A percentile compares a stretch with the other conserved stretches of the same genome.
These are phyloP conservation scores for Albula glossodonta DNA, from an alignment of 2,113 vertebrate species.

Conservation along the genomic window DNA sequence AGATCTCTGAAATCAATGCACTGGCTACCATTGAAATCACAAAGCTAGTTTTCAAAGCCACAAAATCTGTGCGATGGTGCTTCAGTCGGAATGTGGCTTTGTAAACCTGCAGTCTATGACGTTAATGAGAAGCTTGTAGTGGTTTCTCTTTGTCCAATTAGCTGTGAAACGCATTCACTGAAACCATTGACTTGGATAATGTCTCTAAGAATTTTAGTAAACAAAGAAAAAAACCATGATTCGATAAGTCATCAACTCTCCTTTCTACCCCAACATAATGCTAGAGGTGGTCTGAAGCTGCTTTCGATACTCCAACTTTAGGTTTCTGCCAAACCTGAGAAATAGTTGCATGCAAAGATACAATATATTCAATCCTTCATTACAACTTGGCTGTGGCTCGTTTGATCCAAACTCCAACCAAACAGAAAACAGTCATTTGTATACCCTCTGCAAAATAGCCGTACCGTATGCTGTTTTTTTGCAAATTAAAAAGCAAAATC, in stretches of 20 bases:
- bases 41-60: constrained; percentile 15
- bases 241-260: background rate
- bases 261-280: background rate
- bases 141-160: background rate
- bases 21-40: background rate
- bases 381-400: background rate
- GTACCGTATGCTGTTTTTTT: constrained; percentile 10
- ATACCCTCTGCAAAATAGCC: background rate
- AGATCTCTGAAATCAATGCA: background rate
- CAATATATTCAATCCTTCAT: background rate
- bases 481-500: constrained; percentile 34
- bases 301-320: background rate
- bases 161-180: constrained; percentile 10
- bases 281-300: background rate
- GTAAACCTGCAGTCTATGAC: constrained; percentile 13
- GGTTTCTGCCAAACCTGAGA: background rate
- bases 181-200: background rate
- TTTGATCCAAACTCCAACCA: background rate
- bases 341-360: background rate
- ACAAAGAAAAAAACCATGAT: background rate
- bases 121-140: background rate
- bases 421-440: background rate
- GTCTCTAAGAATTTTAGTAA: background rate
- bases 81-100: constrained; percentile 5
- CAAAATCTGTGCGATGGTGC: constrained; percentile 3